Percentiles rank a stretch among this genome's conserved stretches.
Conservation (phyloP, 2,888 invertebrate genomes). For the Theodoxus fluviatilis region DNA sequence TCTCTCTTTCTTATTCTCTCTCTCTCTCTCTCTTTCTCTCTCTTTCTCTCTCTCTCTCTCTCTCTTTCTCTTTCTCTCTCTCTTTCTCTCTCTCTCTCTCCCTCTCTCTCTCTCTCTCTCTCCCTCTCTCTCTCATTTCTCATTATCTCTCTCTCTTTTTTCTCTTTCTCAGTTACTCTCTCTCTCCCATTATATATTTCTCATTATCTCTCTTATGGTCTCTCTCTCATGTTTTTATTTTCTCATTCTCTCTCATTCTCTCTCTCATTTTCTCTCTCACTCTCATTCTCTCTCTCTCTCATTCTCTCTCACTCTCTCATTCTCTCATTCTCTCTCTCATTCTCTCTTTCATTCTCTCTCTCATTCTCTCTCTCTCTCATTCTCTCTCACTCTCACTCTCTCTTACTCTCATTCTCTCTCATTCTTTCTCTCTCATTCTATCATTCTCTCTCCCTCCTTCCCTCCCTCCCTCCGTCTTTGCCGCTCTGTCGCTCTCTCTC, state of each 20-base stretch:
- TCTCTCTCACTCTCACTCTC: constrained; percentile 6
- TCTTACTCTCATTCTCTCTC: neutral
- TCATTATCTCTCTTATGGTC: neutral
- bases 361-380: constrained; percentile 4
- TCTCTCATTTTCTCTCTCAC: constrained; percentile 7
- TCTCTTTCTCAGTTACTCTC: neutral
- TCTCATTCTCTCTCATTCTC: neutral
- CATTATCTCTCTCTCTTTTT: neutral
- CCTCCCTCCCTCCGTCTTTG: neutral
- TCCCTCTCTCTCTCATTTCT: neutral
- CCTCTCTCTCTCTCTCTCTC: neutral
- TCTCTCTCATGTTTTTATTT: constrained; percentile 10
- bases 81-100: neutral
- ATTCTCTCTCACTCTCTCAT: neutral
- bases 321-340: constrained; percentile 7
- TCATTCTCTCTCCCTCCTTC: neutral
- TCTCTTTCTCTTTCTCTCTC: constrained; percentile 20
- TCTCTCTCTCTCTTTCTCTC: constrained; percentile 18
- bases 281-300: constrained; percentile 4
- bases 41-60: constrained; percentile 20
- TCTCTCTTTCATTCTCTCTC: constrained; percentile 8
- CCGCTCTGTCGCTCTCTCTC: neutral
- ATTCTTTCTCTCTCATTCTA: neutral
- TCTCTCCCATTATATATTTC: neutral
- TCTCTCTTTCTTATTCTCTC: constrained; percentile 19